Evolutionary conservation across 1,140 invertebrate species (phyloP).

Genomic region (Sminthurides bifidus): DNA sequence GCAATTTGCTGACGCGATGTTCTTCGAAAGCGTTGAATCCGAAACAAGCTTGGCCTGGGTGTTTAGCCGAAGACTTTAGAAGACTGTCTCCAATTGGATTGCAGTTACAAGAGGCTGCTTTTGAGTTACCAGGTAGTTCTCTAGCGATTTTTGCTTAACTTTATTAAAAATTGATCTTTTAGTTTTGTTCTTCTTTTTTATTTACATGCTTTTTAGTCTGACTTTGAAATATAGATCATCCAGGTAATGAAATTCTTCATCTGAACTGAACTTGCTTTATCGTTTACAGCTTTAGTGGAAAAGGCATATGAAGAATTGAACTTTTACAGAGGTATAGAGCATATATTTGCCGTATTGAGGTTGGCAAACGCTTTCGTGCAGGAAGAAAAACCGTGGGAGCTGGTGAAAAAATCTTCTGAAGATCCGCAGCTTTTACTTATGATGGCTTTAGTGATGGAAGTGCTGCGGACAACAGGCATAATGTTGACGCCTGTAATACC

Average conservation of each 20-base stretch:
- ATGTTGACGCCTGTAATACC: conserved; percentile 77
- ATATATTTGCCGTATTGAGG: conserved; percentile 58
- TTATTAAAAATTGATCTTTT: neutral
- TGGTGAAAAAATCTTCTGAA: conserved; percentile 47
- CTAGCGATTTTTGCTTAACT: neutral
- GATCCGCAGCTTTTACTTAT: conserved; percentile 52
- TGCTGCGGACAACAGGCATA: conserved; percentile 60
- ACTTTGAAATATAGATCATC: conserved; percentile 10
- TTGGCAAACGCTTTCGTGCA: conserved; percentile 77
- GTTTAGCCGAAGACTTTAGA: conserved; percentile 41
- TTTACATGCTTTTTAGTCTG: conserved; percentile 26
- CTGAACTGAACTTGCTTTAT: conserved; percentile 7
- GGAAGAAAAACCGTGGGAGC: conserved; percentile 70
- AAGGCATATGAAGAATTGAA: conserved; percentile 61
- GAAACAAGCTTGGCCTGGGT: conserved; percentile 53
- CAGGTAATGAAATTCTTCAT: conserved; percentile 10
- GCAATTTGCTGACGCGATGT: conserved; percentile 77
- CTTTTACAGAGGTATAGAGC: conserved; percentile 72
- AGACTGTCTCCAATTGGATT: conserved; percentile 37
- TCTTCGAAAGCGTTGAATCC: conserved; percentile 66
- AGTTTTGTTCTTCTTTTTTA: conserved; percentile 10
- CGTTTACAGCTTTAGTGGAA: conserved; percentile 45
- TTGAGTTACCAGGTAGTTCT: conserved; percentile 46
- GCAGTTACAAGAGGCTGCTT: conserved; percentile 44
- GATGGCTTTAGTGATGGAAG: conserved; percentile 71